Evolutionary conservation across 1,140 invertebrate species (phyloP).

Genomic region (Solenopsis invicta): DNA sequence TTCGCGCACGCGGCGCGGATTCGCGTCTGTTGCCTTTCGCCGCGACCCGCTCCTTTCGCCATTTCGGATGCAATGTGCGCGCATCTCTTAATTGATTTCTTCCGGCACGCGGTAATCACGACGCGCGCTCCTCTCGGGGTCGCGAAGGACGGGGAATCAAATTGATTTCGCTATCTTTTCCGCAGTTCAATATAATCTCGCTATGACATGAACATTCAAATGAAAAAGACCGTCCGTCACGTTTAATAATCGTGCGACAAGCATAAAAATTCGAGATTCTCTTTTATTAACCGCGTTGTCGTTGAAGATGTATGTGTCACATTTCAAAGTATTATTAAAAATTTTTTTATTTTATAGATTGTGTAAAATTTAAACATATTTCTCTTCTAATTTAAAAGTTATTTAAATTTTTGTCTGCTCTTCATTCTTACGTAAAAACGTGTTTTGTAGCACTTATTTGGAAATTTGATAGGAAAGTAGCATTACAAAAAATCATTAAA

Average conservation of each 20-base stretch:
- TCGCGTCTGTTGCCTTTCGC: constrained; percentile 30
- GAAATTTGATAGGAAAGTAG: too few relatives aligned
- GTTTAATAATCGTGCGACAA: background rate
- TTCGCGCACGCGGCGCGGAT: constrained; percentile 9
- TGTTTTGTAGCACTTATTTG: too few relatives aligned
- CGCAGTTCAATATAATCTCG: constrained; percentile 16
- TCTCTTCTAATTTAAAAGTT: too few relatives aligned
- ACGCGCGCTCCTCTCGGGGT: background rate
- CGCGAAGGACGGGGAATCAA: background rate
- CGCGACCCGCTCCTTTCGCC: constrained; percentile 39
- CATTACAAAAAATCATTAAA: too few relatives aligned
- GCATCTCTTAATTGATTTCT: constrained; percentile 53
- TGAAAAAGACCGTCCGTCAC: background rate
- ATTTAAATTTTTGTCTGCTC: too few relatives aligned
- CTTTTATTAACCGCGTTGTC: background rate
- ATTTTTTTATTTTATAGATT: too few relatives aligned
- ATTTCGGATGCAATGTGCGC: constrained; percentile 38
- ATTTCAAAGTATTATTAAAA: too few relatives aligned
- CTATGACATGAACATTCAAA: background rate
- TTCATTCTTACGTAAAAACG: too few relatives aligned
- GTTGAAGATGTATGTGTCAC: too few relatives aligned
- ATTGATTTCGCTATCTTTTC: constrained; percentile 44
- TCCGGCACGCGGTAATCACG: constrained; percentile 49
- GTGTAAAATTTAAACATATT: too few relatives aligned
- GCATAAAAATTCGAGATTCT: background rate